phyloP scores from a whole-genome alignment of 1,140 invertebrate species.

The Hirudo medicinalis region DNA sequence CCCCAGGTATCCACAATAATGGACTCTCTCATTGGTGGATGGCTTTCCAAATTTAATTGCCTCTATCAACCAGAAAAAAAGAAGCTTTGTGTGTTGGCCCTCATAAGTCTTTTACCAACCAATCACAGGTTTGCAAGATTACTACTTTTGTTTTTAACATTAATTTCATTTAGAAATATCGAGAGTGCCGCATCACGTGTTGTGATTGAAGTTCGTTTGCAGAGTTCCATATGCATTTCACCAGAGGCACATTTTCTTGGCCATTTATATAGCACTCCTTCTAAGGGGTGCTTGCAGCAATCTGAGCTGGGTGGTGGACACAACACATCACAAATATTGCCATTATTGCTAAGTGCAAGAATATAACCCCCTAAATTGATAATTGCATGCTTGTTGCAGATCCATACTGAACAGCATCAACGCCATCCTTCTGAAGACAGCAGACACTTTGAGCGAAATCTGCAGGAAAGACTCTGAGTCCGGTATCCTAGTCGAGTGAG shows the following conservation, averaged over 20 bases:
- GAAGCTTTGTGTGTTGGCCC: conserved; percentile 66
- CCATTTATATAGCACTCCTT: background rate
- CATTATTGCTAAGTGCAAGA: too few species aligned
- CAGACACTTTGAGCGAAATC: too few species aligned
- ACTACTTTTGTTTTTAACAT: background rate
- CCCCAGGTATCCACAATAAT: conserved; percentile 47
- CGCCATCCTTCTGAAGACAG: too few species aligned
- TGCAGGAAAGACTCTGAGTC: too few species aligned
- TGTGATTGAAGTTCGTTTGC: background rate
- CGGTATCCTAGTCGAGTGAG: too few species aligned
- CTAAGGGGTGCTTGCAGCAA: too few species aligned
- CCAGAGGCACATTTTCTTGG: background rate
- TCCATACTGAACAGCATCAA: too few species aligned
- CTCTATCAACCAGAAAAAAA: conserved; percentile 62
- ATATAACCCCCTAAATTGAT: too few species aligned
- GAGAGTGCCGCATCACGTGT: background rate
- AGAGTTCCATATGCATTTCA: background rate
- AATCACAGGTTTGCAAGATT: background rate
- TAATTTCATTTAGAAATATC: background rate
- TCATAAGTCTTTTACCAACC: conserved; percentile 54
- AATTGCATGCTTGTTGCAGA: too few species aligned
- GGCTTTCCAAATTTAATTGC: conserved; percentile 63
- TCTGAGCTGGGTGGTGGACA: too few species aligned
- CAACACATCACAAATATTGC: too few species aligned
- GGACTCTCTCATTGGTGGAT: conserved; percentile 56